Conservation (phyloP, 2,113 vertebrate genomes). For the Eptatretus burgeri region DNA sequence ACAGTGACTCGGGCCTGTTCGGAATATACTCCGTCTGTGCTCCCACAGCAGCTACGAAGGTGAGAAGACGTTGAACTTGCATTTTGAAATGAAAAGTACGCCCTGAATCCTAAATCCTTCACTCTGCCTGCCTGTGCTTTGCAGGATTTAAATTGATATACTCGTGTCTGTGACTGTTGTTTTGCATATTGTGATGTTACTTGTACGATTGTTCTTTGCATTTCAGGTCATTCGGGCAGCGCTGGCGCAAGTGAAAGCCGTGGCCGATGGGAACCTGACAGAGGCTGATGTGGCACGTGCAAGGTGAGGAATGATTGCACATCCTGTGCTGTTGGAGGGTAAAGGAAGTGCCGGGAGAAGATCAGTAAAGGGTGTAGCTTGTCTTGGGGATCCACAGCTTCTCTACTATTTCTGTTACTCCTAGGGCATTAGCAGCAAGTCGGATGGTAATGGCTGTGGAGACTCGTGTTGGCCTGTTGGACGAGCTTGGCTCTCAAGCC, state of each 20-base stretch:
- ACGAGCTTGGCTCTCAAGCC: too few species aligned
- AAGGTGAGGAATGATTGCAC: constrained; percentile 31
- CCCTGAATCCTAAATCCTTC: not conserved
- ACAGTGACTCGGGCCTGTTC: constrained; percentile 75
- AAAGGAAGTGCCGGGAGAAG: too few species aligned
- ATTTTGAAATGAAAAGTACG: not conserved
- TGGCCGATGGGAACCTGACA: constrained; percentile 39
- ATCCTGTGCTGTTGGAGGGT: too few species aligned
- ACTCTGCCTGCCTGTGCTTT: not conserved
- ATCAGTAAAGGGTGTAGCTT: too few species aligned
- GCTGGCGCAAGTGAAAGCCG: constrained; percentile 32
- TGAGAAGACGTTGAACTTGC: not conserved
- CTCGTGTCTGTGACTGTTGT: not conserved
- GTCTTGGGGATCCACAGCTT: too few species aligned
- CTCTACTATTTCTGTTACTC: too few species aligned
- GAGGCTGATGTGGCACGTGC: constrained; percentile 36
- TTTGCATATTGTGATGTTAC: not conserved
- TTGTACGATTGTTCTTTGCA: not conserved
- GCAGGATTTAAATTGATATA: too few species aligned
- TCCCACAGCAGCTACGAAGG: constrained; percentile 14
- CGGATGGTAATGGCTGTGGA: too few species aligned
- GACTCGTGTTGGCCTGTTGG: too few species aligned
- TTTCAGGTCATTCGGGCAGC: constrained; percentile 53
- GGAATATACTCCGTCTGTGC: constrained; percentile 44
- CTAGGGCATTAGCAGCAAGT: too few species aligned